These are phyloP conservation scores for Nycticryphes semicollaris DNA, from an alignment of 2,113 vertebrate genomes.

Conservation along the genomic window DNA sequence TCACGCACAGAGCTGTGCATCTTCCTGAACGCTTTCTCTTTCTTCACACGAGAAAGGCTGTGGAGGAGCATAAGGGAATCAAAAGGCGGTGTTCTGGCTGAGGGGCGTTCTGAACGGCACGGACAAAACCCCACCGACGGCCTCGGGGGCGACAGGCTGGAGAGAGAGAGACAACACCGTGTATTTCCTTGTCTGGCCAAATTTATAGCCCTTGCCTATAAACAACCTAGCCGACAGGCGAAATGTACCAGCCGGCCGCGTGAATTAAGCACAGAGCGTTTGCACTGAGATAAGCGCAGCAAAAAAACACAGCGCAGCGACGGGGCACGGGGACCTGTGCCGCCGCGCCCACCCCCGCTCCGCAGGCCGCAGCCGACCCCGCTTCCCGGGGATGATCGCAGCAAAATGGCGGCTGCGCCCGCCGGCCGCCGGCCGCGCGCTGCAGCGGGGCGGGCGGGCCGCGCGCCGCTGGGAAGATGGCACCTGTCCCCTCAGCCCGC, in stretches of 20 bases:
- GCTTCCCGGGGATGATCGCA: neutral
- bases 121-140: accelerated
- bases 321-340: neutral
- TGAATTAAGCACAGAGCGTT: neutral
- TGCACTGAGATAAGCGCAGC: neutral
- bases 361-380: neutral
- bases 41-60: neutral
- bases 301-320: neutral
- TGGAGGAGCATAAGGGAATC: neutral
- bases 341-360: neutral
- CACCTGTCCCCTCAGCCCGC: neutral
- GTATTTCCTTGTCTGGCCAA: neutral
- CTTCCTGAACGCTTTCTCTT: neutral
- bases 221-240: neutral
- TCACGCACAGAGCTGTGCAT: accelerated
- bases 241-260: accelerated
- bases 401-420: constrained; percentile 22
- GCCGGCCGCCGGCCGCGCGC: neutral
- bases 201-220: neutral
- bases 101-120: too few species aligned
- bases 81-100: neutral
- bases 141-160: neutral
- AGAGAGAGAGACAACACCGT: accelerated
- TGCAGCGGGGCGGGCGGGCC: neutral
- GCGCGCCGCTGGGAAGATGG: neutral